Conservation (phyloP, 2,113 vertebrate genomes). For the Stigmatopora nigra region DNA sequence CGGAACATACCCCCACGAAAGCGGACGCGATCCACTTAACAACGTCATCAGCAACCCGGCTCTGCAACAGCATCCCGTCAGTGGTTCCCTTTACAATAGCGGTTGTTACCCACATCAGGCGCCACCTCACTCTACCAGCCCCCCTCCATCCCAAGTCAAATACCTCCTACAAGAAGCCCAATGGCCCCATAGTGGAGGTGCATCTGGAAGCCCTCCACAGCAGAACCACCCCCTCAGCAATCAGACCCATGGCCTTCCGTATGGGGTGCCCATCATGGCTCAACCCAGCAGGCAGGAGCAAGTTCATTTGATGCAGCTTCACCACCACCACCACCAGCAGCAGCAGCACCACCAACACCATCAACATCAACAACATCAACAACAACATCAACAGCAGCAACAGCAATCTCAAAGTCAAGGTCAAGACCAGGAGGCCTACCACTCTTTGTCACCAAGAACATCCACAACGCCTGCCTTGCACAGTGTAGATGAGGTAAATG, state of each 20-base stretch:
- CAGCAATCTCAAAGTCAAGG: conserved; percentile 65
- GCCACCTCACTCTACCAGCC: conserved; percentile 75
- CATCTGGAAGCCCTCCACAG: conserved; percentile 65
- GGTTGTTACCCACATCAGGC: conserved; percentile 80
- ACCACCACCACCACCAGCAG: conserved; percentile 75
- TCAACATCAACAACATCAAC: conserved; percentile 39
- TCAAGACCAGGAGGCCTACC: conserved; percentile 83
- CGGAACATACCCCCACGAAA: conserved; percentile 75
- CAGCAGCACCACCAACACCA: conserved; percentile 56
- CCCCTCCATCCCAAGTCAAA: conserved; percentile 79
- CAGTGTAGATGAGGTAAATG: conserved; percentile 90
- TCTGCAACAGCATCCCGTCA: conserved; percentile 79
- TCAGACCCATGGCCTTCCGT: conserved; percentile 77
- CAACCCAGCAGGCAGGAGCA: conserved; percentile 81
- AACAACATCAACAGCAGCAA: background rate
- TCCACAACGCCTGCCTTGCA: conserved; percentile 88
- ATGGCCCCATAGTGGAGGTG: conserved; percentile 81
- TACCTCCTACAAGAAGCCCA: conserved; percentile 90
- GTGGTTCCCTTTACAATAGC: conserved; percentile 74
- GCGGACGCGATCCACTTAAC: conserved; percentile 72
- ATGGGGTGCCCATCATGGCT: conserved; percentile 83
- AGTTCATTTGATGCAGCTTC: conserved; percentile 87
- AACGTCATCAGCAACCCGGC: conserved; percentile 76
- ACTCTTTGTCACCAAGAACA: conserved; percentile 81
- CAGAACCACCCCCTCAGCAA: conserved; percentile 85